These are phyloP conservation scores for Trichomalopsis sarcophagae DNA, from an alignment of 1,140 invertebrate genomes.

Conservation along the genomic window DNA sequence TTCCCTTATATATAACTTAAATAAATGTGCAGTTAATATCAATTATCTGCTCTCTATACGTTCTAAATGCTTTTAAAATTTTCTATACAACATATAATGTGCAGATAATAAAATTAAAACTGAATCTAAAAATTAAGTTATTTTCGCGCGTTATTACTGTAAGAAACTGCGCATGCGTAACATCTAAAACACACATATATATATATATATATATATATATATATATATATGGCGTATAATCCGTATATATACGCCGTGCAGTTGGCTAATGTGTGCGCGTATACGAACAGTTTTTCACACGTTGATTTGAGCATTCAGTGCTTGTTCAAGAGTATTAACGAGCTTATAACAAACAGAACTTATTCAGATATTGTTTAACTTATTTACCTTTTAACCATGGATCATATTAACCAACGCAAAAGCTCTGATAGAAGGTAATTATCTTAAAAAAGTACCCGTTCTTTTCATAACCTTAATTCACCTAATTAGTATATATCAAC, in stretches of 20 bases:
- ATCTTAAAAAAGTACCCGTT: not conserved
- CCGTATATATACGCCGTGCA: too few species aligned
- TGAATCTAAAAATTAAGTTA: too few species aligned
- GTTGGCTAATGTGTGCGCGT: not conserved
- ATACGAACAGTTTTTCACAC: not conserved
- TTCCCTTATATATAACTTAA: too few species aligned
- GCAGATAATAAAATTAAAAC: too few species aligned
- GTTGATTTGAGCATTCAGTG: not conserved
- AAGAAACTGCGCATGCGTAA: too few species aligned
- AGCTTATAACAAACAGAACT: not conserved
- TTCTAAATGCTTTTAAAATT: too few species aligned
- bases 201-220: too few species aligned
- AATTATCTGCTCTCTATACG: too few species aligned
- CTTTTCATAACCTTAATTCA: slow-evolving; percentile 4
- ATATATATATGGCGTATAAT: not conserved
- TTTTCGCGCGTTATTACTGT: too few species aligned
- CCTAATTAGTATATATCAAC: not conserved
- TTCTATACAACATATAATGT: too few species aligned
- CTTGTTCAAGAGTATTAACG: not conserved
- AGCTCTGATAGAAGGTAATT: slow-evolving; percentile 58
- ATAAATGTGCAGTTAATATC: too few species aligned
- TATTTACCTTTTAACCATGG: slow-evolving; percentile 5
- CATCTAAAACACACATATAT: too few species aligned
- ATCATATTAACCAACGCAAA: slow-evolving; percentile 45
- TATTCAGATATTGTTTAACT: not conserved